Evolutionary conservation across 2,888 invertebrate genomes (phyloP), one percentile per base, ranked within the genome.

Genomic region (Meliscaeva auricollis): DNA sequence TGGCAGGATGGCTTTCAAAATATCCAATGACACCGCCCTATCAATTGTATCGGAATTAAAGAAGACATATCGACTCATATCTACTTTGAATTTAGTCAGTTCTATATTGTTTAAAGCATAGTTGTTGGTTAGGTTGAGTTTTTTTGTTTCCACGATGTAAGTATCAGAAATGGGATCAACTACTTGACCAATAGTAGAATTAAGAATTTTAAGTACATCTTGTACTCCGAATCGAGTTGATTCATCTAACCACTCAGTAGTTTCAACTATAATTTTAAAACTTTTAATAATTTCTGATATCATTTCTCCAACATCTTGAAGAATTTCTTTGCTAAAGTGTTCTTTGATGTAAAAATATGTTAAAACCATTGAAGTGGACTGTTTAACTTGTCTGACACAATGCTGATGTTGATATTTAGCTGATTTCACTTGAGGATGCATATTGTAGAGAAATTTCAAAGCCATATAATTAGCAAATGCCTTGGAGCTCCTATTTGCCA

Each of bases 401-500:
- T 58, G 56, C 5, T 41, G 38, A 30, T 73, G 35, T 9, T 73
- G 44, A 4, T 41, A 38, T 9, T 66, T 66, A 0, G 13, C 7
- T 3, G 64, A 50, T 8, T 32, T 48, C 20, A 54, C 32, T 0
- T 52, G 48, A 9, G 52, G 64, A 56, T 91, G 90, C 89, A 91
- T 88, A 4, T 75, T 68, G 62, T 89, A 89, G 1, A 91, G 80
- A 11, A 91, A 87, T 66, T 88, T 88, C 87, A 91, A 85, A 20
- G 91, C 89, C 52, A 91, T 80, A 64, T 91, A 91, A 77, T 91
- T 91, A 8, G 91, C 91, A 9, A 89, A 89, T 0, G 90, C 89
- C 17, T 87, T 66, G 35, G 88, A 85, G 9, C 89, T 88, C 15
- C 87, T 88, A 6, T 52, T 73, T 17, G 90, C 90, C 41, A 91